A percentile compares a stretch with the other conserved stretches of the same genome.
Conservation (phyloP, 2,113 vertebrate species). For the Hiodon tergisus region DNA sequence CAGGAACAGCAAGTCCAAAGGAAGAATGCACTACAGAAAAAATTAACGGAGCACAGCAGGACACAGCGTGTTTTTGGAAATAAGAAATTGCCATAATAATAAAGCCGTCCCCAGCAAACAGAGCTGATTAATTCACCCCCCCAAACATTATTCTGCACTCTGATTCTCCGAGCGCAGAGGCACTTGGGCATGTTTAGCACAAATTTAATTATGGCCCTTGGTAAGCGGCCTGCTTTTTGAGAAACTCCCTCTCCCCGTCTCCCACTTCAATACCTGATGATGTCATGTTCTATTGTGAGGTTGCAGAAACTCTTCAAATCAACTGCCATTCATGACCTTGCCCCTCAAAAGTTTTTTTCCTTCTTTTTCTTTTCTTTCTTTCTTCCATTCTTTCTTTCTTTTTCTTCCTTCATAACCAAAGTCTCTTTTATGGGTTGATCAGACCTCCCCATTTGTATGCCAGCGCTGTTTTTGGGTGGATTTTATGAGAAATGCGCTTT, state of each 20-base stretch:
- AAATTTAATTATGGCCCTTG: slow-evolving; percentile 91
- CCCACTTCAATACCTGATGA: slow-evolving; percentile 81
- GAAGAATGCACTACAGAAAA: slow-evolving; percentile 25
- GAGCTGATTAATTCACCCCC: slow-evolving; percentile 80
- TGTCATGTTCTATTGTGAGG: slow-evolving; percentile 76
- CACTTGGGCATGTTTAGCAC: slow-evolving; percentile 83
- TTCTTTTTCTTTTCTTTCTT: slow-evolving; percentile 46
- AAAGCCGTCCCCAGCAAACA: slow-evolving; percentile 72
- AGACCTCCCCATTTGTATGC: slow-evolving; percentile 50
- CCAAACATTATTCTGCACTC: slow-evolving; percentile 68
- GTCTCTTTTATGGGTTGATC: slow-evolving; percentile 64
- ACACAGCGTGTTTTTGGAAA: slow-evolving; percentile 41
- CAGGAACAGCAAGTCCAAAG: slow-evolving; percentile 26
- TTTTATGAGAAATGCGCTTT: slow-evolving; percentile 64
- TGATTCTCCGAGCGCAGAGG: slow-evolving; percentile 74
- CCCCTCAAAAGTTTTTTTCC: slow-evolving; percentile 55
- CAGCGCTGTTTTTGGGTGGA: slow-evolving; percentile 48
- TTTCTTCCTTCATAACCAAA: slow-evolving; percentile 57
- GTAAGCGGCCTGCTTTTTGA: slow-evolving; percentile 78
- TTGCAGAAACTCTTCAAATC: slow-evolving; percentile 75
- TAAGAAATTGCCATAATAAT: slow-evolving; percentile 54
- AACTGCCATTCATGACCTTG: slow-evolving; percentile 75
- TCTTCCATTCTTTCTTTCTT: slow-evolving; percentile 50
- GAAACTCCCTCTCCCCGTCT: slow-evolving; percentile 69
- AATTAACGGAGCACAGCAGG: slow-evolving; percentile 21